These are phyloP conservation scores for Stenotaenia linearis DNA, from an alignment of 2,888 invertebrate genomes.

Conservation along the genomic window DNA sequence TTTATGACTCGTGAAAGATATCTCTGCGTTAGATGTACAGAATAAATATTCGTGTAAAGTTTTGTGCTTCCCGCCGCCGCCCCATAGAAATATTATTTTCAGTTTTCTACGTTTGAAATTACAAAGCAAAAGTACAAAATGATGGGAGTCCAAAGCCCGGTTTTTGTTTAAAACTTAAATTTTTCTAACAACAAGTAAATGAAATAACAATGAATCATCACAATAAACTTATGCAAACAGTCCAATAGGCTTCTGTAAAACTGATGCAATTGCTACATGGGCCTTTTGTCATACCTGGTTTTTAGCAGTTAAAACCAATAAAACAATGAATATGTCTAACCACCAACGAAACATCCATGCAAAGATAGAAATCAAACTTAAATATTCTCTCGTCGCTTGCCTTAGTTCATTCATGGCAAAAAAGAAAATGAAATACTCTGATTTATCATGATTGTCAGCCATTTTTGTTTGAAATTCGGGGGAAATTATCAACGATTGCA, in stretches of 20 bases:
- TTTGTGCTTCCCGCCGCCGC: slow-evolving; percentile 2
- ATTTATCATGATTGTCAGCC: too few relatives aligned
- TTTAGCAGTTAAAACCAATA: not conserved
- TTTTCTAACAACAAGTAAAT: too few relatives aligned
- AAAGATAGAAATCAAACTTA: not conserved
- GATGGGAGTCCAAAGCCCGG: not conserved
- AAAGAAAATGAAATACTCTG: not conserved
- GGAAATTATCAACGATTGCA: too few relatives aligned
- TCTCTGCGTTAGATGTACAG: not conserved
- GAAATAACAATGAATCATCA: not conserved
- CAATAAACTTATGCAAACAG: not conserved
- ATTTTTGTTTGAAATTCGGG: too few relatives aligned
- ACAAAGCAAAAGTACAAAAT: not conserved
- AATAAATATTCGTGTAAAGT: slow-evolving; percentile 6
- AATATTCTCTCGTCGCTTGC: not conserved
- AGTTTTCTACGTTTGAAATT: not conserved
- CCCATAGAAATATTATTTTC: not conserved
- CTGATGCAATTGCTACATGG: slow-evolving; percentile 2
- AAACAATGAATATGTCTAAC: too few relatives aligned
- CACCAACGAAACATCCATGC: not conserved
- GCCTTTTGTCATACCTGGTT: not conserved
- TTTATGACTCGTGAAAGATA: not conserved
- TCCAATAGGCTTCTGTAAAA: not conserved
- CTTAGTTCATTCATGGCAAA: not conserved
- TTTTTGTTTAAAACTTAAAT: not conserved